These are phyloP conservation scores for Riptortus pedestris DNA, from an alignment of 1,140 invertebrate genomes.

Conservation along the genomic window DNA sequence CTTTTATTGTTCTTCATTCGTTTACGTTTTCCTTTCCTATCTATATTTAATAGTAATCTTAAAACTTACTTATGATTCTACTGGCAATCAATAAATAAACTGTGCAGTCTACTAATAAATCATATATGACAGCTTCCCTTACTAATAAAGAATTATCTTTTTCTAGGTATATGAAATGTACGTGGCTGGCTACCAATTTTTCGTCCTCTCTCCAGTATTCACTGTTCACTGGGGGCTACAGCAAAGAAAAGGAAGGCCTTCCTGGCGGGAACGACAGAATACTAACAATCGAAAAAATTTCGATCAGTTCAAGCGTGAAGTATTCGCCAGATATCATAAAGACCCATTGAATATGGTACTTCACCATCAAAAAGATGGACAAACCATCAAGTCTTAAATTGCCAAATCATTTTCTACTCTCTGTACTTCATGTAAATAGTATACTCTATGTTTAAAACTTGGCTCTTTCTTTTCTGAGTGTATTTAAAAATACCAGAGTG, in stretches of 20 bases:
- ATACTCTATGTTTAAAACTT: too few species aligned
- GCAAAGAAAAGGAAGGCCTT: slow-evolving; percentile 57
- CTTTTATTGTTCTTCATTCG: too few species aligned
- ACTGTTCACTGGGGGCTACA: slow-evolving; percentile 84
- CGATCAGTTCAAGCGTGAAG: slow-evolving; percentile 71
- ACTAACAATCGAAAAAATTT: slow-evolving; percentile 69
- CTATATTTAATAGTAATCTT: too few species aligned
- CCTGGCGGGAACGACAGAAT: slow-evolving; percentile 77
- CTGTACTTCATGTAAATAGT: not conserved
- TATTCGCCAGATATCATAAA: slow-evolving; percentile 63
- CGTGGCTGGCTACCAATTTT: slow-evolving; percentile 78
- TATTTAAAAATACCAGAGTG: too few species aligned
- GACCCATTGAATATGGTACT: slow-evolving; percentile 50
- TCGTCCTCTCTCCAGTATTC: slow-evolving; percentile 80
- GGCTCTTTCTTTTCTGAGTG: too few species aligned
- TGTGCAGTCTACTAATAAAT: too few species aligned
- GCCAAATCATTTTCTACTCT: not conserved
- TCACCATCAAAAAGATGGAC: slow-evolving; percentile 33
- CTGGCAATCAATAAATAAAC: too few species aligned
- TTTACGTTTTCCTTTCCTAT: too few species aligned
- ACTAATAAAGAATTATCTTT: not conserved
- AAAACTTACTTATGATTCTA: too few species aligned
- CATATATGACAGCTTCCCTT: too few species aligned
- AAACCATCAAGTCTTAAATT: not conserved
- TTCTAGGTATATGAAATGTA: slow-evolving; percentile 86